Conservation (phyloP, 2,888 invertebrate species). For the Lymantria dispar region DNA sequence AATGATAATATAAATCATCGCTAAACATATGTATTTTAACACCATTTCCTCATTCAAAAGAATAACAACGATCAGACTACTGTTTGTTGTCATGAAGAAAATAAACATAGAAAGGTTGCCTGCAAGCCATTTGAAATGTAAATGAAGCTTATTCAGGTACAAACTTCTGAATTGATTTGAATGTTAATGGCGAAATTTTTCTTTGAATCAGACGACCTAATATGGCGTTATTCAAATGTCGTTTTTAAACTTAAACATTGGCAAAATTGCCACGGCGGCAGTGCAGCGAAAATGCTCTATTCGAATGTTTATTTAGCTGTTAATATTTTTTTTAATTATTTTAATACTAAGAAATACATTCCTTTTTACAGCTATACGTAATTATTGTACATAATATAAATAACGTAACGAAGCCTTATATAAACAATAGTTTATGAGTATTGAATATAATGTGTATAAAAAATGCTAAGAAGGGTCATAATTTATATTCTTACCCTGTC, state of each 20-base stretch:
- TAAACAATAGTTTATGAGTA: too few species aligned
- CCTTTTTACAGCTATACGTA: too few species aligned
- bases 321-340: too few species aligned
- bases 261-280: not conserved
- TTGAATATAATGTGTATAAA: too few species aligned
- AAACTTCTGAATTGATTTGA: constrained; percentile 28
- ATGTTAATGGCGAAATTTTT: constrained; percentile 26
- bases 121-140: constrained; percentile 29
- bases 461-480: too few species aligned
- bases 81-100: constrained; percentile 20
- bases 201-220: constrained; percentile 7
- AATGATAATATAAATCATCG: too few species aligned
- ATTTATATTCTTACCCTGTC: too few species aligned
- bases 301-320: too few species aligned
- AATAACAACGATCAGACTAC: constrained; percentile 1
- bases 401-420: too few species aligned
- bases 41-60: not conserved
- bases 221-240: constrained; percentile 1
- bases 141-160: constrained; percentile 29
- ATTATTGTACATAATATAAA: too few species aligned
- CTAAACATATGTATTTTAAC: not conserved
- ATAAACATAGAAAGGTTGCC: constrained; percentile 26
- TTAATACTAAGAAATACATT: too few species aligned
- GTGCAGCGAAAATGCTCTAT: not conserved
- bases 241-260: not conserved